Conservation (phyloP, 2,797 vertebrate species). For the Orestias chungarensis region DNA sequence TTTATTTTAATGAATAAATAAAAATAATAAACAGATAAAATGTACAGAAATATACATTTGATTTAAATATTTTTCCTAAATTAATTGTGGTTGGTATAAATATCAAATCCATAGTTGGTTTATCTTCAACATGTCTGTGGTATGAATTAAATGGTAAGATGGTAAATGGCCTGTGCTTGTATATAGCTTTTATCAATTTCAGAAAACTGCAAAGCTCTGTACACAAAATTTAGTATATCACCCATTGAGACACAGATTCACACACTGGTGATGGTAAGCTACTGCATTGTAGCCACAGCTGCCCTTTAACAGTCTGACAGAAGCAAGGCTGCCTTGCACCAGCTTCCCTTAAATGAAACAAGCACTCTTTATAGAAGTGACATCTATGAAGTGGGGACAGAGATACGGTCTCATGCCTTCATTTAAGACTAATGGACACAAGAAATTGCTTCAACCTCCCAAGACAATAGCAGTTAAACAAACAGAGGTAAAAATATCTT, state of each 20-base stretch:
- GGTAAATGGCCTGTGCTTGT: too few relatives aligned
- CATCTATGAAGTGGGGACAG: background rate
- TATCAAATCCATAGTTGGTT: background rate
- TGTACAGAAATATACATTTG: background rate
- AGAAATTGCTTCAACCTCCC: constrained; percentile 1
- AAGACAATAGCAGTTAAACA: background rate
- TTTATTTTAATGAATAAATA: background rate
- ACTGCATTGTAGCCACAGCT: too few relatives aligned
- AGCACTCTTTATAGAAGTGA: background rate
- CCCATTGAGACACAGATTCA: too few relatives aligned
- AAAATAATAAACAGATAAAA: background rate
- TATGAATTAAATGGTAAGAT: too few relatives aligned
- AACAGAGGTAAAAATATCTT: background rate
- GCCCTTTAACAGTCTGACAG: too few relatives aligned
- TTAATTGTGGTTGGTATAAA: background rate
- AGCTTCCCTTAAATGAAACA: too few relatives aligned
- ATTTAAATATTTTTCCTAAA: background rate
- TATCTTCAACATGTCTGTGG: background rate
- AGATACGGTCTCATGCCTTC: background rate
- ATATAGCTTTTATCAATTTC: too few relatives aligned
- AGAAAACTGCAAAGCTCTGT: too few relatives aligned
- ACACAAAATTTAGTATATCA: too few relatives aligned
- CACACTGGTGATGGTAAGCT: too few relatives aligned
- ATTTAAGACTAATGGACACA: background rate
- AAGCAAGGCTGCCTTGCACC: too few relatives aligned